Base-by-base conservation (phyloP, 53 echinoderm and acorn worm genomes). In the Glandiceps talaboti region DNA sequence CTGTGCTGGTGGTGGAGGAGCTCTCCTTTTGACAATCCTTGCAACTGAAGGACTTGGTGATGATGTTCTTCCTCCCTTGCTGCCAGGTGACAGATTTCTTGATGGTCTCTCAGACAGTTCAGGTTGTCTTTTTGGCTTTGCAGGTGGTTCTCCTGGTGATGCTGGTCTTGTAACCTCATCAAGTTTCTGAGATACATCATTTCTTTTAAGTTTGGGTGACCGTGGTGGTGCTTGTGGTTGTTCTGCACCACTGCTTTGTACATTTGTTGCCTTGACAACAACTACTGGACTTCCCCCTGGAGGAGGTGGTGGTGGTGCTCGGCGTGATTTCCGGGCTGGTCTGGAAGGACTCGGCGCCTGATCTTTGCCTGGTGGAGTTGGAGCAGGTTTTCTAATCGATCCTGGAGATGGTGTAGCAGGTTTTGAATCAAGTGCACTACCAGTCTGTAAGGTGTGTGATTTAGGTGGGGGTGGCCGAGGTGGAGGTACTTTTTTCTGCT, bases 1-100 rank as follows among this genome's bases (percentile, higher is more conserved):
- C 28, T 90, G 81, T 0, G 92, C 85, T 20, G 94, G 94, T 10
- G 94, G 94, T 74, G 89, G 87, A 72, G 94, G 94, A 1, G 94
- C 94, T 77, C 86, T 87, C 81, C 91, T 89, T 84, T 84, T 94
- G 29, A 82, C 76, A 25, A 82, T 45, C 64, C 64, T 45, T 6
- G 64, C 64, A 45, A 45, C 64, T 12, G 6, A 6, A 45, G 64
- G 64, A 20, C 64, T 45, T 6, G 64, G 6, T 45, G 64, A 45
- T 20, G 6, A 12, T 45, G 64, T 20, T 45, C 64, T 45, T 12
- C 20, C 64, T 45, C 64, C 64, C 6, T 6, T 20, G 64, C 64
- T 20, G 6, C 64, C 64, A 45, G 64, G 64, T 45, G 64, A 45
- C 64, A 45, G 64, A 45, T 45, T 45, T 45, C 64, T 45, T 45